A percentile compares a stretch with the other conserved stretches of the same genome.
phyloP scores from a whole-genome alignment of 2,888 invertebrate species.

The Apamea crenata region DNA sequence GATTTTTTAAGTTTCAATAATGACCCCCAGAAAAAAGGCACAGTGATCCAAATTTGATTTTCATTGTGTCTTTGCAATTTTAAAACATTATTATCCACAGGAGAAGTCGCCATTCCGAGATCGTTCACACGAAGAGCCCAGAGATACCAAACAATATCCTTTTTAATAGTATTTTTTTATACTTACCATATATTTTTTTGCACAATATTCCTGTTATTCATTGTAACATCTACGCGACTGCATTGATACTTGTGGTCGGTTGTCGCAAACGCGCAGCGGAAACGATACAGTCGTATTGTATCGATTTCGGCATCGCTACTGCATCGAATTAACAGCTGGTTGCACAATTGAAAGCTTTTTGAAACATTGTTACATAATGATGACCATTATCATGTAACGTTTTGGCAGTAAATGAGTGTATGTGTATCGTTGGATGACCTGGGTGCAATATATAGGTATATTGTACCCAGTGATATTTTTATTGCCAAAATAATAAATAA shows the following conservation, averaged over 20 bases:
- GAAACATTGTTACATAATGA: background rate
- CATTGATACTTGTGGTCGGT: background rate
- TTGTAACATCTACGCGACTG: background rate
- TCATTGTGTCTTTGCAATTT: background rate
- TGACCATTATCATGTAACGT: background rate
- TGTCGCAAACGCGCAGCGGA: background rate
- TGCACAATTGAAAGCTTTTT: background rate
- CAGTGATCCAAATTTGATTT: background rate
- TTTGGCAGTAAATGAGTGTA: background rate
- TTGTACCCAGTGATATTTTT: background rate
- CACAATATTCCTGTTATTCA: background rate
- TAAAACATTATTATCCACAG: slow-evolving; percentile 85
- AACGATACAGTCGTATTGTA: background rate
- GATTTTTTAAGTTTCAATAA: background rate
- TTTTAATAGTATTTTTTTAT: slow-evolving; percentile 80
- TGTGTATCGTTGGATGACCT: background rate
- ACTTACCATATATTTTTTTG: background rate
- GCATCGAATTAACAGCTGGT: background rate
- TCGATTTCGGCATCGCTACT: background rate
- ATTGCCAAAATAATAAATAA: background rate
- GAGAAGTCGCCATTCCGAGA: slow-evolving; percentile 95
- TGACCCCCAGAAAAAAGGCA: background rate
- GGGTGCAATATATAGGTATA: background rate
- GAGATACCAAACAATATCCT: slow-evolving; percentile 96
- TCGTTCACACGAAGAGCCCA: slow-evolving; percentile 94